phyloP scores from a whole-genome alignment of 2,113 vertebrate genomes.

The Takifugu flavidus region DNA sequence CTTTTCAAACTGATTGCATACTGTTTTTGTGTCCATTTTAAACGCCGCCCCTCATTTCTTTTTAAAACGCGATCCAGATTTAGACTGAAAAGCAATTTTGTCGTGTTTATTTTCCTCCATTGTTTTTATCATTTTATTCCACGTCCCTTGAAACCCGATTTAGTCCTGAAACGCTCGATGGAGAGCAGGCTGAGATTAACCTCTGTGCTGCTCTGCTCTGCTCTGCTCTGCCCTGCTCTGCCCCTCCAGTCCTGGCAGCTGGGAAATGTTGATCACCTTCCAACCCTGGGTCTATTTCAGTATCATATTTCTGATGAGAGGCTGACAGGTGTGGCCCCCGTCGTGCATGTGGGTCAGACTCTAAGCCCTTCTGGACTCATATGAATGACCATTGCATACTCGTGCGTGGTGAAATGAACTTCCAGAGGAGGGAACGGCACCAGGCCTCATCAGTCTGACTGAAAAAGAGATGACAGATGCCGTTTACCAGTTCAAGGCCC shows the following conservation, averaged over 20 bases:
- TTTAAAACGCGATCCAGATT: too few relatives aligned
- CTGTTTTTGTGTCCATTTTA: too few relatives aligned
- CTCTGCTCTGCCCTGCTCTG: constrained; percentile 8
- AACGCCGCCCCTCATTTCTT: too few relatives aligned
- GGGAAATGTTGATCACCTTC: constrained; percentile 37
- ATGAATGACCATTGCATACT: constrained; percentile 21
- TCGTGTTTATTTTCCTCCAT: too few relatives aligned
- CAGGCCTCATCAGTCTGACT: constrained; percentile 8
- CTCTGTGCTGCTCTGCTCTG: constrained; percentile 9
- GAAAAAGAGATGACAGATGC: constrained; percentile 25
- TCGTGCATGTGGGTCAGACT: constrained; percentile 40
- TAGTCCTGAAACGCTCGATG: not conserved
- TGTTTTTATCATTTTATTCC: too few relatives aligned
- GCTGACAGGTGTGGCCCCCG: constrained; percentile 59
- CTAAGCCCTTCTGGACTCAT: not conserved
- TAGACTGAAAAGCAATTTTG: too few relatives aligned
- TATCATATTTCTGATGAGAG: constrained; percentile 41
- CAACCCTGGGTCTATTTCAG: constrained; percentile 60
- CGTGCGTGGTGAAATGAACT: constrained; percentile 12
- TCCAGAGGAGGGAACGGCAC: constrained; percentile 9
- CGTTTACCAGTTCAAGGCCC: constrained; percentile 31
- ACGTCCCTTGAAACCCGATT: too few relatives aligned
- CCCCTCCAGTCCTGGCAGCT: constrained; percentile 11
- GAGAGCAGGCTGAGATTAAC: constrained; percentile 15
- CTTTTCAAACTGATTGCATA: too few relatives aligned